Evolutionary conservation across 2,797 vertebrate species (phyloP), one percentile per base, ranked within the genome.

Genomic region (Karalla daura): DNA sequence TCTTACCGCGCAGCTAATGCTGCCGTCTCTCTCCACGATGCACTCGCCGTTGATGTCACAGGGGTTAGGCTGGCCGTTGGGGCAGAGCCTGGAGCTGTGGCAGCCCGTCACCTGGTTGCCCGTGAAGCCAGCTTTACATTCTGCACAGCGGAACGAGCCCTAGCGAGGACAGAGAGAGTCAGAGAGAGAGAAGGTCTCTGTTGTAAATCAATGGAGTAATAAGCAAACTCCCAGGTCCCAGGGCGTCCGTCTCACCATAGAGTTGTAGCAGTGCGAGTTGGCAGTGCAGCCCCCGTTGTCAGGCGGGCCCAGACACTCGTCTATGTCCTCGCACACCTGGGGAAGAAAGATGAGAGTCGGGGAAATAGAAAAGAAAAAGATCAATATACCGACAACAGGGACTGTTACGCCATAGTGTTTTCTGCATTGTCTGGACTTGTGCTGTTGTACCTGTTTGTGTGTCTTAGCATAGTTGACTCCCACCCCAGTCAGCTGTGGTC

Each of bases 101-200:
- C 98, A 99, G 14, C 97, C 98, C 13, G 74, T 91, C 4, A 46
- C 72, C 88, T 98, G 96, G 84, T 99, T 95, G 17, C 97, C 97
- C 11, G 72, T 92, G 74, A 95, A 99, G 13, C 96, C 97, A 13
- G 89, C 15, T 80, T 92, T 95, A 79, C 98, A 99, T 21, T 94
- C 92, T 21, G 96, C 97, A 65, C 98, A 99, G 69, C 70, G 93
- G 80, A 95, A 99, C 21, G 97, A 98, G 7, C 98, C 98, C 98
- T 99, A 83, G 7, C 47, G 70, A 50, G 15, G 24, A 83, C 35
- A 62, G 32, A 1, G n/a, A 50, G 23, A 40, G 56, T 85, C 53
- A 84, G 3, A 37, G 15, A 23, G n/a, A 18, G 17, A 9, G 15
- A n/a, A n/a, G n/a, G n/a, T n/a, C n/a, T n/a, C n/a, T n/a, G n/a